Evolutionary conservation across 2,888 invertebrate species (phyloP), one percentile per base, ranked within the genome.

Genomic region (Blastobasis lacticolella): DNA sequence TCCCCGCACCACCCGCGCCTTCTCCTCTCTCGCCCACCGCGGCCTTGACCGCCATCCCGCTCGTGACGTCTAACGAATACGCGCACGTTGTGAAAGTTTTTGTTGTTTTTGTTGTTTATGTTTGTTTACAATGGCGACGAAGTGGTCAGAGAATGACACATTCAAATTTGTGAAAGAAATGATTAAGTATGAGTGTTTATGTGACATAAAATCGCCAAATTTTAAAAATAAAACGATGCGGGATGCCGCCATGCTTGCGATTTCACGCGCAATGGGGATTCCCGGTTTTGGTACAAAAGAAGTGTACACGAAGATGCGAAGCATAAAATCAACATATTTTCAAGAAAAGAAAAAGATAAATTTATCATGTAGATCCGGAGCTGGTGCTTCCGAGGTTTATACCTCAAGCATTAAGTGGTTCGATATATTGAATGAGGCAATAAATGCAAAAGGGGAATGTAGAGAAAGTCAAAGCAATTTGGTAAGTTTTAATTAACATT

Each of bases 241-340:
- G 51, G 53, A 57, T 53, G 23, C 54, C 49, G 55, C 52, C 38
- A 50, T 55, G 49, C 37, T 52, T 50, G 47, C 48, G 46, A 54
- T 55, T 51, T 53, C 49, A 48, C 50, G 56, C 53, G 54, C 53
- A 51, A 52, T 57, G 54, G 50, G 54, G 43, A 57, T 57, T 38
- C 50, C 54, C 10, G 58, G 48, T 45, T 53, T 58, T 48, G 55
- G 53, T 46, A 48, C 41, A 38, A 56, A 56, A 52, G 53, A 51
- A 46, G 57, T 50, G 48, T 40, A 45, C 37, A 49, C 54, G 42
- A 61, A 57, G 40, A 53, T 53, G 41, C 46, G 45, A 54, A 53
- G 48, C 48, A 44, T 48, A 40, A 50, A 38, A 41, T 54, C 54
- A 37, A 51, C 51, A 46, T 54, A 51, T 51, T 41, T 49, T 36